Conservation (phyloP, 2,113 vertebrate genomes). For the Anas platyrhynchos region DNA sequence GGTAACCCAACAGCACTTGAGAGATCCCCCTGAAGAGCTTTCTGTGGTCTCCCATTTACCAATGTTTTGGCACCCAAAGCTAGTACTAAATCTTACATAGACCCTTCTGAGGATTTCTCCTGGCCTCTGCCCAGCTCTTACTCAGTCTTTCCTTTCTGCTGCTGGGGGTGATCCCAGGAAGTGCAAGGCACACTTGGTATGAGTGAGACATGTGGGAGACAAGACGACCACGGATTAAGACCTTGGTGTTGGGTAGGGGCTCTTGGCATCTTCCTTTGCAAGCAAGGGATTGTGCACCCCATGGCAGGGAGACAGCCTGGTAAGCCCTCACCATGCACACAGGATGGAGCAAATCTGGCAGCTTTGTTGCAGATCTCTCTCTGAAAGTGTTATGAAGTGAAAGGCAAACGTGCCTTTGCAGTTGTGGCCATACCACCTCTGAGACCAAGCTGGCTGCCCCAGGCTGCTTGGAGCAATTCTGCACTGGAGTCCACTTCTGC, state of each 20-base stretch:
- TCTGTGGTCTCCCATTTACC: neutral
- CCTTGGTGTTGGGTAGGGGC: neutral
- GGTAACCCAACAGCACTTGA: neutral
- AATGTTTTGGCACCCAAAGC: neutral
- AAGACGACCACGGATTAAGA: neutral
- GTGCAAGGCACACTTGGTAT: neutral
- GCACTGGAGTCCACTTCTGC: accelerated
- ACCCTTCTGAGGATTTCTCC: neutral
- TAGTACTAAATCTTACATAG: neutral
- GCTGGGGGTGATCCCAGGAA: neutral
- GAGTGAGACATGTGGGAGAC: neutral
- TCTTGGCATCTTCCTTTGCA: neutral
- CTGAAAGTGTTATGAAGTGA: neutral
- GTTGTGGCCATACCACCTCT: neutral
- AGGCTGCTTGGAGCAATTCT: neutral
- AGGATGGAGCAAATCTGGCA: neutral
- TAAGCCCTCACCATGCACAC: neutral
- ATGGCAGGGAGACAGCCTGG: neutral
- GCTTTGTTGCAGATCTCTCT: neutral
- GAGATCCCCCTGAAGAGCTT: neutral
- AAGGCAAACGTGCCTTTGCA: neutral
- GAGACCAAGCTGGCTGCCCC: neutral
- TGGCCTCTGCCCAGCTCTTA: neutral
- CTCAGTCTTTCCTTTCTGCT: neutral
- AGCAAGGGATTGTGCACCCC: neutral